Evolutionary conservation across 2,797 vertebrate species (phyloP).

Genomic region (Spinus olivaceus): DNA sequence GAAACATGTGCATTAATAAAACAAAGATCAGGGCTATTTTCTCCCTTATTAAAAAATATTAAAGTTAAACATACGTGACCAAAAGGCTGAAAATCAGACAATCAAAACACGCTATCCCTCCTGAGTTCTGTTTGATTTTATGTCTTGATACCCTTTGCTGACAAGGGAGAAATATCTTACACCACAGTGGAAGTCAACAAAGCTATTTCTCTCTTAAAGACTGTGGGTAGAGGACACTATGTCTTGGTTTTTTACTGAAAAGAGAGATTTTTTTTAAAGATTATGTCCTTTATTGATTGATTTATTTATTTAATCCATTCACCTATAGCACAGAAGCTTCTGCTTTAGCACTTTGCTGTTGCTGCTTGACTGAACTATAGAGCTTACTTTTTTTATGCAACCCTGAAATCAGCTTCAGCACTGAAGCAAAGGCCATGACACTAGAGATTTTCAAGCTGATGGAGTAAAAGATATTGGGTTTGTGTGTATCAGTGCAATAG

Average conservation of each 20-base stretch:
- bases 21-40: neutral
- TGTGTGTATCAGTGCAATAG: conserved; percentile 53
- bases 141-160: neutral
- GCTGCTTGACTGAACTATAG: conserved; percentile 43
- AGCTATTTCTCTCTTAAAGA: neutral
- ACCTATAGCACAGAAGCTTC: conserved; percentile 22
- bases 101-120: neutral
- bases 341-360: conserved; percentile 54
- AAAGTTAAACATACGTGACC: neutral
- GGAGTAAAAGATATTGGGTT: conserved; percentile 44
- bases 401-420: conserved; percentile 43
- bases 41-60: neutral
- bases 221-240: neutral
- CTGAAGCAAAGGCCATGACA: conserved; percentile 40
- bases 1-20: neutral
- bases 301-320: conserved; percentile 53
- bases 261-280: neutral
- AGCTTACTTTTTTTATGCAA: conserved; percentile 41
- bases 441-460: conserved; percentile 36
- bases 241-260: conserved; percentile 6
- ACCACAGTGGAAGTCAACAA: neutral
- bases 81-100: neutral
- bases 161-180: neutral
- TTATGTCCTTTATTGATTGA: conserved; percentile 44
- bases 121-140: neutral